Base-by-base conservation (phyloP, 2,797 vertebrate species). In the Atherinosoma microstoma region DNA sequence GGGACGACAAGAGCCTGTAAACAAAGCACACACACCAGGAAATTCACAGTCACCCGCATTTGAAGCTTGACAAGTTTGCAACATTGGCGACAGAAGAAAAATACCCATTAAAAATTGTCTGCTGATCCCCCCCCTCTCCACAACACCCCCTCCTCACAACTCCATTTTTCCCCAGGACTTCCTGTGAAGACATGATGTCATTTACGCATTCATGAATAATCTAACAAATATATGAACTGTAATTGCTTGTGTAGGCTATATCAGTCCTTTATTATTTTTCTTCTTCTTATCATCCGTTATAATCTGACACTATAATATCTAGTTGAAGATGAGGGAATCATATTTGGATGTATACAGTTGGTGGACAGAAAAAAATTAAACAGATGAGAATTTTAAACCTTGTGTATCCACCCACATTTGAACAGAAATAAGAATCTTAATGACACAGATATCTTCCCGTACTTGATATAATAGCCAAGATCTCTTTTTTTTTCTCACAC, bases 11-110 rank as follows among this genome's bases (percentile, higher is more conserved):
- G 85, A 83, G 89, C 84, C 94, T 94, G 93, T 86, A 93, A 94
- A 94, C 92, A 94, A 93, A 94, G 84, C 91, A 87, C 84, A 91
- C 90, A 91, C 84, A 91, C 84, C 90, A 89, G 89, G 90, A 93
- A 91, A 93, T 92, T 92, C 84, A 91, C 79, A 80, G 83, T 79
- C 87, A 89, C n/a, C 62, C 62, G 49, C 75, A 79, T 83, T 76
- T 86, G 81, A 89, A 83, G 83, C 82, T 87, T 84, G 89, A 90
- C 85, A 89, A 82, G 85, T 89, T 84, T 84, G 77, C 63, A 80
- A 83, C 67, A 73, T 58, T 64, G 63, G 57, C 6, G 62, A 82
- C 82, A 85, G 71, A 78, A 64, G 60, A 85, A 36, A 80, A 81
- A 84, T 69, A 84, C 66, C 69, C 66, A 78, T 87, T 87, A 76